Evolutionary conservation across 2,797 vertebrate species (phyloP), one percentile per base, ranked within the genome.

Genomic region (Uromys caudimaculatus): DNA sequence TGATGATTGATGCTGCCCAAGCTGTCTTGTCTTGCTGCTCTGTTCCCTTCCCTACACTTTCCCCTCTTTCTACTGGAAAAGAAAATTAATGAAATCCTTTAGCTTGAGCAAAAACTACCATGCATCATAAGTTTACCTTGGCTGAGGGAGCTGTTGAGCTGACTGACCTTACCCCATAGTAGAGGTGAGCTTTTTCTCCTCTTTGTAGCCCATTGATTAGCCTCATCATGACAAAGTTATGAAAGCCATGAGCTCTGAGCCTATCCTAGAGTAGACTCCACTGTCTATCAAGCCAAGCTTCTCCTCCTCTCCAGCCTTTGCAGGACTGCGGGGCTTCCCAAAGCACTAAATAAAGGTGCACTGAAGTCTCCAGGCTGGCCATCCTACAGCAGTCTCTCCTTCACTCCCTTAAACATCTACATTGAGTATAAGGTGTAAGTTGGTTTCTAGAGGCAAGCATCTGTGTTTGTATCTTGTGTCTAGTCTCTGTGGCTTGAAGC

Each of bases 401-500:
- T 24, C 54, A 10, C 50, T 38, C 10, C 29, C 64, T 71, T 90
- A 52, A 35, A 6, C 6, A 41, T 83, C 62, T 44, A 1, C 35
- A 81, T 47, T 75, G 78, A 75, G 32, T 69, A 24, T 32, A 32
- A 21, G 27, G 3, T 90, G 1, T 67, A 67, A 64, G 62, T 60
- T 79, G 58, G 64, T 86, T 92, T 94, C 89, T 91, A 88, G 85
- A 89, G 44, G 67, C 35, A 47, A 76, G 54, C 17, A 6, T 21
- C 29, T 41, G 6, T 85, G 19, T 62, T 91, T 69, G 12, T 81
- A 13, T 90, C 24, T 95, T 27, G 13, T 56, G 23, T 95, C 21
- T 89, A 52, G 54, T 77, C 84, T 90, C 78, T 95, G 13, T 95
- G 76, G 90, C 77, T 90, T 76, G 79, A 60, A 88, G 50, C 71